Evolutionary conservation across 1,140 invertebrate species (phyloP).

Genomic region (Euura saliciscinereae): DNA sequence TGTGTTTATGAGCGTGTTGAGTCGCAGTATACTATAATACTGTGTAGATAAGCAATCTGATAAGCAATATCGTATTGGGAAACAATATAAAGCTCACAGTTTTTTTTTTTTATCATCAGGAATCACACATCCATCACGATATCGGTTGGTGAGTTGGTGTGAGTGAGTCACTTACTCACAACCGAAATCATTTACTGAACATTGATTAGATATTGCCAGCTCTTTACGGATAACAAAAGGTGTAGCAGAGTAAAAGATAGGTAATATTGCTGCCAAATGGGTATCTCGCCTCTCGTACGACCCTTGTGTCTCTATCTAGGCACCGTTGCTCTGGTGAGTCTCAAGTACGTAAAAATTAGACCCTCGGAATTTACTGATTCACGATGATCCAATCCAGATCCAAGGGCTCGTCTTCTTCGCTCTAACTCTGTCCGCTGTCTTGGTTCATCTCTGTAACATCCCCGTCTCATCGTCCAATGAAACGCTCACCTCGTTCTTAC

Average conservation of each 20-base stretch:
- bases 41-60: no score
- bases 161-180: neutral
- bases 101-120: neutral
- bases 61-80: no score
- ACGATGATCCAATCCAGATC: no score
- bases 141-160: slow-evolving; percentile 3
- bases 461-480: neutral
- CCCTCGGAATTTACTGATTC: no score
- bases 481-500: neutral
- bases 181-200: slow-evolving; percentile 7
- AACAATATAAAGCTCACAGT: slow-evolving; percentile 3
- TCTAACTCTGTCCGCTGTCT: neutral
- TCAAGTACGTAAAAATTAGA: no score
- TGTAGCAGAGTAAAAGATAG: no score
- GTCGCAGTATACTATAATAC: no score
- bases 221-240: neutral
- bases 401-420: neutral
- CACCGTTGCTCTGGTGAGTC: neutral
- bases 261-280: neutral
- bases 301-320: slow-evolving; percentile 1
- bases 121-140: neutral
- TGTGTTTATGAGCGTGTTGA: no score
- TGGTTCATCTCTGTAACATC: slow-evolving; percentile 9
- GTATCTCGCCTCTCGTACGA: neutral
- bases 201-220: slow-evolving; percentile 2